Base-by-base conservation (phyloP, 2,888 invertebrate genomes). In the Tiliacea aurago region DNA sequence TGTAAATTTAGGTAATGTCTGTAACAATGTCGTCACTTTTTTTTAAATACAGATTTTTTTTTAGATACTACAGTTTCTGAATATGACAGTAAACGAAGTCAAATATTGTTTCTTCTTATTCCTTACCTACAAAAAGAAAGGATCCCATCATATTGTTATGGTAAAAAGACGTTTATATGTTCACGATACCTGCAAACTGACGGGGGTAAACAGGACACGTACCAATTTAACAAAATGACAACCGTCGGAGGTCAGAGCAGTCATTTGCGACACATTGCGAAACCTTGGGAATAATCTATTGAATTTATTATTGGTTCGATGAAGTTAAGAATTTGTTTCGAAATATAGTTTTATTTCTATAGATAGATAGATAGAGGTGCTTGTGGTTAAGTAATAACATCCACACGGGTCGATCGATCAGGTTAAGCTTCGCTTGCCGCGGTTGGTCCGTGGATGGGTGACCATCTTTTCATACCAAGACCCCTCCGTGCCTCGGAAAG, bases 211-310 rank as follows among this genome's bases (percentile, higher is more conserved):
- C 58, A 78, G 51, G 74, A 65, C 70, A 72, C 58, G 73, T 66
- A 45, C 58, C 81, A 81, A 84, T 84, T 76, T 81, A 49, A 72
- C 68, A 86, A 86, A 86, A 84, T 81, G 84, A 84, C 74, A 82
- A 37, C 69, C 45, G 43, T 70, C 59, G 41, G 66, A 70, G 68
- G 75, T 73, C 62, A 71, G 45, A 56, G 45, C 59, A 69, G 51
- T 51, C 47, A 67, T 67, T 80, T 62, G 68, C 53, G 65, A 72
- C 62, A 72, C 68, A 69, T 65, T 53, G 62, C 47, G 47, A 63
- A 63, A 45, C 65, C 67, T 55, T 58, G 23, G n/a, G 49, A 72
- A 72, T 62, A 58, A 45, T n/a, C 33, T 0, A 45, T 75, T 66
- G 18, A 56, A 76, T 41, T 11, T 76, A n/a, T 80, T 59, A 2